A percentile compares a stretch with the other conserved stretches of the same genome.
Evolutionary conservation across 1,140 invertebrate genomes (phyloP).

Genomic region (Hestina assimilis): DNA sequence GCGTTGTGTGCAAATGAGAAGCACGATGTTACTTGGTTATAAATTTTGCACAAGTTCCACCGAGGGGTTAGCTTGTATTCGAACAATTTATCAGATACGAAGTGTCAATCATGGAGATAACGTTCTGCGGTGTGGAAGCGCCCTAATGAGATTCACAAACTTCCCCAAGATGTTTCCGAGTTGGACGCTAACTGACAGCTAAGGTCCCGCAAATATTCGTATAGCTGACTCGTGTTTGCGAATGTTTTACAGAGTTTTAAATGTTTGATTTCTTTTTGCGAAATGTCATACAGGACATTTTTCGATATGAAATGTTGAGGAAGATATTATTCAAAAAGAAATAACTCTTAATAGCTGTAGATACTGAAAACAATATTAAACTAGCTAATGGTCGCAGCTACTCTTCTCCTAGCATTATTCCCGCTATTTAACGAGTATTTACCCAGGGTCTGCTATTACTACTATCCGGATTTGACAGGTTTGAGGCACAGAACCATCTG

Average conservation of each 20-base stretch:
- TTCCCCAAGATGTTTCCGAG: constrained; percentile 1
- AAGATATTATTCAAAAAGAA: too few species aligned
- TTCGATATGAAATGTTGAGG: too few species aligned
- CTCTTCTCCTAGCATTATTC: too few species aligned
- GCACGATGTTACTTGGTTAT: neutral
- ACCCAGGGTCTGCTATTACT: too few species aligned
- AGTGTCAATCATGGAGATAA: constrained; percentile 17
- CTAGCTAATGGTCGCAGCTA: too few species aligned
- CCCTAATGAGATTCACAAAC: constrained; percentile 18
- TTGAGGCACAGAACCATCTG: too few species aligned
- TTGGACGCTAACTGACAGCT: constrained; percentile 13
- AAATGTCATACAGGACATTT: too few species aligned
- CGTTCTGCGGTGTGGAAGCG: constrained; percentile 4
- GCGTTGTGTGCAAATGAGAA: neutral
- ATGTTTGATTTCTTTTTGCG: too few species aligned
- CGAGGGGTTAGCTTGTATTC: neutral
- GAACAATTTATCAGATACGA: constrained; percentile 11
- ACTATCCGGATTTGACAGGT: too few species aligned
- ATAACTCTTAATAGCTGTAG: too few species aligned
- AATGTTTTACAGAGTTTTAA: neutral
- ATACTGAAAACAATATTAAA: too few species aligned
- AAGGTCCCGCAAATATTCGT: neutral
- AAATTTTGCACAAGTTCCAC: neutral
- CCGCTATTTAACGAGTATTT: too few species aligned
- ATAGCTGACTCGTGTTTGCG: neutral